Evolutionary conservation across 2,113 vertebrate species (phyloP), one percentile per base, ranked within the genome.

Genomic region (Echinops telfairi): DNA sequence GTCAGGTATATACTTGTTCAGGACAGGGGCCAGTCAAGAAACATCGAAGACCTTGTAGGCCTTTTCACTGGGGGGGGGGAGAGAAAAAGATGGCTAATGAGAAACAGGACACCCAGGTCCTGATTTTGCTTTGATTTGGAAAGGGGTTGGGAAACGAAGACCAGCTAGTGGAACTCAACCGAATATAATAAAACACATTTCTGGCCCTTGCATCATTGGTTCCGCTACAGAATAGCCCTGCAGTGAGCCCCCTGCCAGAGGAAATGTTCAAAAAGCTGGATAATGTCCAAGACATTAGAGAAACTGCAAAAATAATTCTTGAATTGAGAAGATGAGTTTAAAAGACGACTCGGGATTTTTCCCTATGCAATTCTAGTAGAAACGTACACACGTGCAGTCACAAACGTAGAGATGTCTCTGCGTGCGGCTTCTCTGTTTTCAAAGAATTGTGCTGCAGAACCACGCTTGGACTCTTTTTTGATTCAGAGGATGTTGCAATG

Each of bases 371-470:
- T 92, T 92, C 36, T 62, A 31, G 62, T 88, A 22, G 62, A 91
- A 82, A 62, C 53, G 31, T 66, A 40, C 9, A 64, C n/a, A 76
- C 38, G 16, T 27, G 17, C 40, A 73, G 0, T 86, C 60, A 66
- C 75, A 22, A 40, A 57, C n/a, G 11, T 90, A 53, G 88, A 76
- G 82, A 58, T 19, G 86, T 70, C 79, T 92, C 76, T 78, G 29
- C n/a, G 1, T 86, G 6, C 71, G 86, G n/a, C 83, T 57, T 58
- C 62, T 60, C 9, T 11, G 12, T 87, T 79, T 93, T 79, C 62
- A 85, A 81, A 87, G 85, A 77, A 23, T 71, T 40, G 20, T 68
- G 89, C 76, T 95, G 86, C 68, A 57, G 86, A 94, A 90, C 22
- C 14, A 25, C 27, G 1, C 85, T 79, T 79, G 85, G 83, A 76